A percentile compares a stretch with the other conserved stretches of the same genome.
Conservation (phyloP, 2,797 vertebrate genomes). For the Sebastes trivittatus region DNA sequence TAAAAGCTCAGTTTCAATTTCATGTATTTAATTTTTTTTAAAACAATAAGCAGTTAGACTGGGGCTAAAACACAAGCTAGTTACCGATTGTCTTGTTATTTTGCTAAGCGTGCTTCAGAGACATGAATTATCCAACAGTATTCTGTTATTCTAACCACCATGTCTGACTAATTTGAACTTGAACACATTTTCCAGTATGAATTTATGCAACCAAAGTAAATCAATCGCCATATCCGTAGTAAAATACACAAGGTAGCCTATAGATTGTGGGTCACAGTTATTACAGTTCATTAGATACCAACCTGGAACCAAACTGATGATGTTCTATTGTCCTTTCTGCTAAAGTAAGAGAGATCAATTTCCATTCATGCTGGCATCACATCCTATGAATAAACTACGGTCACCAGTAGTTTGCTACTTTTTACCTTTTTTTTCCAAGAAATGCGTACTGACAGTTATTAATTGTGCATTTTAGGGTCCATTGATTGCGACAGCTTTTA, state of each 20-base stretch:
- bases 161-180: background rate
- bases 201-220: background rate
- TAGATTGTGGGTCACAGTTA: background rate
- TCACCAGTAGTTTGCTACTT: constrained; percentile 44
- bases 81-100: background rate
- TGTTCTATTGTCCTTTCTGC: background rate
- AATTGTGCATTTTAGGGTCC: constrained; percentile 97
- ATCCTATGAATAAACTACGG: constrained; percentile 57
- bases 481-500: constrained; percentile 97
- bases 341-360: background rate
- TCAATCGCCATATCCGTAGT: background rate
- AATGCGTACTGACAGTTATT: constrained; percentile 88
- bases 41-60: background rate
- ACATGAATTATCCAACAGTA: background rate
- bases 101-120: background rate
- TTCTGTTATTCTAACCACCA: background rate
- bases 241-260: background rate
- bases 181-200: background rate
- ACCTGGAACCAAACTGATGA: background rate
- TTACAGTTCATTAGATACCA: background rate
- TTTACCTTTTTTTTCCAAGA: constrained; percentile 70
- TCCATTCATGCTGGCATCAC: constrained; percentile 71
- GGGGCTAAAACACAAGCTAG: background rate
- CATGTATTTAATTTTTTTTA: background rate
- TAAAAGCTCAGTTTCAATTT: background rate